A percentile compares a stretch with the other conserved stretches of the same genome.
Conservation (phyloP, 2,113 vertebrate species). For the Thunnus maccoyii region DNA sequence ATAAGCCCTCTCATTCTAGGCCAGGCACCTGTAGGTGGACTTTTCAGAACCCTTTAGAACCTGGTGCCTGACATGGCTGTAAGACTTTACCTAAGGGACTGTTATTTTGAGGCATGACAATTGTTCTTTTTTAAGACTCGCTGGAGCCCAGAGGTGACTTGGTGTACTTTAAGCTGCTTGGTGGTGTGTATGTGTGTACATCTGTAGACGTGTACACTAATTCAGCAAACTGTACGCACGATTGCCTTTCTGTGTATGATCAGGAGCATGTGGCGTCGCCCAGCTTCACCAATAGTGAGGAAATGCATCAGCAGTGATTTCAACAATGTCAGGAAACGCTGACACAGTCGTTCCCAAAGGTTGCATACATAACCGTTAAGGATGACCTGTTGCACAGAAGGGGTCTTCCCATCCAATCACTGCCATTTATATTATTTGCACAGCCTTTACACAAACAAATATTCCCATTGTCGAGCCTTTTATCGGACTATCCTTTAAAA, state of each 20-base stretch:
- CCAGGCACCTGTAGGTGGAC: conserved; percentile 20
- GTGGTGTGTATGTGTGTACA: neutral
- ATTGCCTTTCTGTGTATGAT: conserved; percentile 32
- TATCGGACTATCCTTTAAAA: neutral
- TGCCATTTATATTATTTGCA: conserved; percentile 15
- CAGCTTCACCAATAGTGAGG: conserved; percentile 47
- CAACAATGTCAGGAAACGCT: conserved; percentile 81
- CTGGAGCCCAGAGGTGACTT: conserved; percentile 2
- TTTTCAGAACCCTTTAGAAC: conserved; percentile 16
- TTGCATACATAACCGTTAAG: conserved; percentile 9
- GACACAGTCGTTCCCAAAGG: conserved; percentile 55
- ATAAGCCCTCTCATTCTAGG: neutral
- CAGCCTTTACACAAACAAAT: conserved; percentile 9
- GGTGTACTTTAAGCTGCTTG: conserved; percentile 11
- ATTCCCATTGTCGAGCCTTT: neutral
- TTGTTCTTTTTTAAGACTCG: neutral
- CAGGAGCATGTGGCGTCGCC: neutral
- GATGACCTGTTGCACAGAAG: conserved; percentile 24
- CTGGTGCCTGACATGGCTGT: neutral
- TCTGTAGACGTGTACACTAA: neutral
- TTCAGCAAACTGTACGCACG: conserved; percentile 13
- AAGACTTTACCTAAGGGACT: neutral
- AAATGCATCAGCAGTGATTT: conserved; percentile 70
- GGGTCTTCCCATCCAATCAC: neutral
- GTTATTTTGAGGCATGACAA: conserved; percentile 13